phyloP scores from a whole-genome alignment of 2,113 vertebrate species.

The Ondatra zibethicus region DNA sequence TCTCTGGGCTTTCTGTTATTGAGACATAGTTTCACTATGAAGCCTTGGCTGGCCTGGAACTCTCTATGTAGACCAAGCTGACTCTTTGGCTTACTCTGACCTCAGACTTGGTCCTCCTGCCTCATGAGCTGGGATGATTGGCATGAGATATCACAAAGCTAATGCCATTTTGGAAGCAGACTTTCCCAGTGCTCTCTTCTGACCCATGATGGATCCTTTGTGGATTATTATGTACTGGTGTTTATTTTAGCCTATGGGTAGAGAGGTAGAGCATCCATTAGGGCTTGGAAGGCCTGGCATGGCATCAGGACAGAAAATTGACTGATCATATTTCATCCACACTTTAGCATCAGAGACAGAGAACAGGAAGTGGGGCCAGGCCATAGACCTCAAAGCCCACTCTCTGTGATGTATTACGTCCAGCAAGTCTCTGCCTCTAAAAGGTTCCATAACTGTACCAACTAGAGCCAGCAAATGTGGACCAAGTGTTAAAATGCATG shows the following conservation, averaged over 20 bases:
- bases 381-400: too few relatives aligned
- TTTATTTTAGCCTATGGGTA: neutral
- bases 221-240: neutral
- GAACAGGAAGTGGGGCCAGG: neutral
- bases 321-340: neutral
- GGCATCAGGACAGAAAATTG: neutral
- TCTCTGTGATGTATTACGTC: neutral
- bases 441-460: neutral
- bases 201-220: neutral
- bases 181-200: neutral
- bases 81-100: neutral
- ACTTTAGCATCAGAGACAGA: neutral
- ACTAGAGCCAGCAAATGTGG: neutral
- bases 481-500: neutral
- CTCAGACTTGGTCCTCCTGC: too few relatives aligned
- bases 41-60: neutral
- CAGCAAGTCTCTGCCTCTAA: neutral
- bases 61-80: neutral
- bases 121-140: neutral
- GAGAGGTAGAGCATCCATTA: neutral
- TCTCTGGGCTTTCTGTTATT: neutral
- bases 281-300: neutral
- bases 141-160: neutral
- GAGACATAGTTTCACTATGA: neutral
- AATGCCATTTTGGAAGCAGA: neutral